Evolutionary conservation across 2,797 vertebrate genomes (phyloP).

Genomic region (Phrynocephalus guinanensis): DNA sequence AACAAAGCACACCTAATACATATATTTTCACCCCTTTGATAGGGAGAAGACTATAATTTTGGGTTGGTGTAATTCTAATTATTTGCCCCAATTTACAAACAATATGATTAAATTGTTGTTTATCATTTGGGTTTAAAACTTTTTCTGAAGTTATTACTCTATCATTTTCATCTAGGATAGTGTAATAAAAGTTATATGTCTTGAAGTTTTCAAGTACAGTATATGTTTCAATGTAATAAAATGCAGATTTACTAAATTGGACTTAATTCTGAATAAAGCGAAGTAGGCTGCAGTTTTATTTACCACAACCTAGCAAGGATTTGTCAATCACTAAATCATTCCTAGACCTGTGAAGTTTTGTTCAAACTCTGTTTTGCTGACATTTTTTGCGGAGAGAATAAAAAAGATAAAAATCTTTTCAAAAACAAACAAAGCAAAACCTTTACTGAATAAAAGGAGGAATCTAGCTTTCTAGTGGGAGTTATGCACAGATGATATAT

Average conservation of each 20-base stretch:
- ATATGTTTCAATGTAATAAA: background rate
- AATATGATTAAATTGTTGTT: background rate
- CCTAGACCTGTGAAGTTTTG: background rate
- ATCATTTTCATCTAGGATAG: background rate
- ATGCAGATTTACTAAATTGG: background rate
- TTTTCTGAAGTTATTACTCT: background rate
- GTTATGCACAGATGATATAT: conserved; percentile 40
- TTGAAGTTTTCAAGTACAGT: too few relatives aligned
- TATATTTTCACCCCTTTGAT: background rate
- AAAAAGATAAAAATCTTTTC: background rate
- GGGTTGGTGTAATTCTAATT: background rate
- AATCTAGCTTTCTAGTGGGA: conserved; percentile 33
- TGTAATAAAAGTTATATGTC: background rate
- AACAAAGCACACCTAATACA: background rate
- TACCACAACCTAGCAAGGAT: background rate
- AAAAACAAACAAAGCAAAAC: accelerated
- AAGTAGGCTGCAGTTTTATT: background rate
- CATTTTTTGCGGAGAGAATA: background rate
- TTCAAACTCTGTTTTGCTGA: background rate
- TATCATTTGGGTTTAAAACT: background rate
- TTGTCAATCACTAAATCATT: background rate
- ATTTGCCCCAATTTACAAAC: background rate
- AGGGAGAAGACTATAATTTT: background rate
- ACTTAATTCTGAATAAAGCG: background rate
- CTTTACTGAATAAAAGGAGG: background rate